A percentile compares a stretch with the other conserved stretches of the same genome.
phyloP scores from a whole-genome alignment of 2,888 invertebrate species.

The Sympetrum striolatum region DNA sequence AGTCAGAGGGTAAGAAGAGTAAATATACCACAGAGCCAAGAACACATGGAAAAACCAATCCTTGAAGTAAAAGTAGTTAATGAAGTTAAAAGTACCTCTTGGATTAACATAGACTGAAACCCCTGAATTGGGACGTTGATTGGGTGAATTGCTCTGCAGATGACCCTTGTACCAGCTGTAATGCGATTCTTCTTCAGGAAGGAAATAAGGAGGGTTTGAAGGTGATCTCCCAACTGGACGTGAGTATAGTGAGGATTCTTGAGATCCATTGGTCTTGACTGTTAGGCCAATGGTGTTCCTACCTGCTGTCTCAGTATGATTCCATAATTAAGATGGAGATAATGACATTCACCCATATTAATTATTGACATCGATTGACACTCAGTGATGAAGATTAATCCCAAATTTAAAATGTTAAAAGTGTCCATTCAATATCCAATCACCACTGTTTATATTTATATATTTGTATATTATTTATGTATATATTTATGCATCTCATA shows the following conservation, averaged over 20 bases:
- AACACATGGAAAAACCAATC: background rate
- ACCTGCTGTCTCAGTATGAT: conserved; percentile 25
- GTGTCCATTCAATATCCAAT: too few species aligned
- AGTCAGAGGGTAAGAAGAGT: too few species aligned
- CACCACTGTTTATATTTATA: too few species aligned
- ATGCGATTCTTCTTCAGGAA: background rate
- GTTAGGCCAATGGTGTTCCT: conserved; percentile 11
- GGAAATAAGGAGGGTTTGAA: background rate
- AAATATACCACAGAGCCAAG: too few species aligned
- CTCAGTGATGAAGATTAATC: too few species aligned
- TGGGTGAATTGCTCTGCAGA: background rate
- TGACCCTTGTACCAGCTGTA: conserved; percentile 32
- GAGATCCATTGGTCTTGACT: conserved; percentile 12
- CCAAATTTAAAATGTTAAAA: too few species aligned
- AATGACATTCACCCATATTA: background rate
- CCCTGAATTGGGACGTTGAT: conserved; percentile 10
- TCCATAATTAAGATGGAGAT: background rate
- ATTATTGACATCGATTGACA: too few species aligned
- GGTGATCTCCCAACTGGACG: conserved; percentile 20
- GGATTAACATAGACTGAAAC: conserved; percentile 28
- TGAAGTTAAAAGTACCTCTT: background rate
- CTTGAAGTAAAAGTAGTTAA: background rate
- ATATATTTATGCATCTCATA: too few species aligned
- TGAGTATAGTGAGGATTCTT: conserved; percentile 29
- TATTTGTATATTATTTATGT: too few species aligned